Conservation (phyloP, 2,113 vertebrate species). For the Anoplopoma fimbria region DNA sequence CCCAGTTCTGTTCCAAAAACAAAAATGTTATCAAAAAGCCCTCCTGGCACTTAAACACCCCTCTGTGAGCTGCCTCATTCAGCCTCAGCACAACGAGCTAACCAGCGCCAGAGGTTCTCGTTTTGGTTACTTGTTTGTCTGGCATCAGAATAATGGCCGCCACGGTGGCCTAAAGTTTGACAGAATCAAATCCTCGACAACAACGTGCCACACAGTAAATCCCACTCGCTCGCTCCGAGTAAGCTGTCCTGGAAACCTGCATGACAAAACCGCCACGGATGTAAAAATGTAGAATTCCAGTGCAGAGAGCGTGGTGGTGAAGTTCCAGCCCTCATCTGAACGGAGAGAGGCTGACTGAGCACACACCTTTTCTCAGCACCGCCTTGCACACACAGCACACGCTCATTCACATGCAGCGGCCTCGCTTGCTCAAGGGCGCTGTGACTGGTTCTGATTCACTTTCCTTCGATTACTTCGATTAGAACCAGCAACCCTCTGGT, state of each 20-base stretch:
- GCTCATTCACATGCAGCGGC: constrained; percentile 2
- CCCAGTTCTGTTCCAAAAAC: not conserved
- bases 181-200: constrained; percentile 27
- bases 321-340: constrained; percentile 4
- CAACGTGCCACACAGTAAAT: constrained; percentile 24
- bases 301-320: not conserved
- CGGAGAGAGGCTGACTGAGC: constrained; percentile 14
- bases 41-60: too few species aligned
- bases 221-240: constrained; percentile 21
- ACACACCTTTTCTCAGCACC: not conserved
- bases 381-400: not conserved
- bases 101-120: too few species aligned
- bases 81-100: not conserved
- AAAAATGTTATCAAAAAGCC: too few species aligned
- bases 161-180: not conserved
- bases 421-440: constrained; percentile 3
- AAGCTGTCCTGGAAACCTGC: constrained; percentile 21
- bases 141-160: not conserved
- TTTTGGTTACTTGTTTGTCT: not conserved
- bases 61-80: not conserved
- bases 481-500: constrained; percentile 21
- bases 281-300: not conserved
- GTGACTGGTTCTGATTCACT: not conserved
- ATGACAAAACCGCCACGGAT: not conserved
- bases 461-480: not conserved